Percentiles rank a stretch among this genome's conserved stretches.
Evolutionary conservation across 2,797 vertebrate genomes (phyloP).

Genomic region (Danio aesculapii): DNA sequence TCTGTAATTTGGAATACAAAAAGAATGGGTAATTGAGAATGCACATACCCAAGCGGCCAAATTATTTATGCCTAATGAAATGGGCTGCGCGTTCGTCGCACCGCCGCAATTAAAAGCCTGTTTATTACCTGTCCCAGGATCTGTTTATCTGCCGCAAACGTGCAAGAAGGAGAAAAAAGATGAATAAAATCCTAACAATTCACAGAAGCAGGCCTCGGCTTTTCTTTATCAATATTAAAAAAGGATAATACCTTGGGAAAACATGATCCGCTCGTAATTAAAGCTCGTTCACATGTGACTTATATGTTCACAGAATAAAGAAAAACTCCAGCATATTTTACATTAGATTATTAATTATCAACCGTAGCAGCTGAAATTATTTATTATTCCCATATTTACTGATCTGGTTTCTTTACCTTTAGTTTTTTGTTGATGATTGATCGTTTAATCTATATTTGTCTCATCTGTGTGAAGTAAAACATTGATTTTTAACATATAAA

Average conservation of each 20-base stretch:
- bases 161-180: constrained; percentile 65
- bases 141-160: constrained; percentile 58
- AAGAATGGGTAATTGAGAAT: constrained; percentile 85
- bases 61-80: constrained; percentile 87
- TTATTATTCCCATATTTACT: too few relatives aligned
- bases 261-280: constrained; percentile 79
- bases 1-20: constrained; percentile 86
- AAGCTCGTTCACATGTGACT: constrained; percentile 71
- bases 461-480: too few relatives aligned
- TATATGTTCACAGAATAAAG: neutral
- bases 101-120: constrained; percentile 75
- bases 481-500: too few relatives aligned
- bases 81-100: constrained; percentile 73
- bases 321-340: too few relatives aligned
- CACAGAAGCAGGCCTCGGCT: constrained; percentile 65
- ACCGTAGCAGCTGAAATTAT: too few relatives aligned
- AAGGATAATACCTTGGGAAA: constrained; percentile 72
- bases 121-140: constrained; percentile 81
- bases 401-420: too few relatives aligned
- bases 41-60: constrained; percentile 82
- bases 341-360: too few relatives aligned
- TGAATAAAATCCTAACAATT: constrained; percentile 59
- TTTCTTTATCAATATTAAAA: constrained; percentile 73
- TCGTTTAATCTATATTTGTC: too few relatives aligned
- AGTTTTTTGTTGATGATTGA: too few relatives aligned